Conservation (phyloP, 2,113 vertebrate genomes). For the Salvelinus fontinalis region DNA sequence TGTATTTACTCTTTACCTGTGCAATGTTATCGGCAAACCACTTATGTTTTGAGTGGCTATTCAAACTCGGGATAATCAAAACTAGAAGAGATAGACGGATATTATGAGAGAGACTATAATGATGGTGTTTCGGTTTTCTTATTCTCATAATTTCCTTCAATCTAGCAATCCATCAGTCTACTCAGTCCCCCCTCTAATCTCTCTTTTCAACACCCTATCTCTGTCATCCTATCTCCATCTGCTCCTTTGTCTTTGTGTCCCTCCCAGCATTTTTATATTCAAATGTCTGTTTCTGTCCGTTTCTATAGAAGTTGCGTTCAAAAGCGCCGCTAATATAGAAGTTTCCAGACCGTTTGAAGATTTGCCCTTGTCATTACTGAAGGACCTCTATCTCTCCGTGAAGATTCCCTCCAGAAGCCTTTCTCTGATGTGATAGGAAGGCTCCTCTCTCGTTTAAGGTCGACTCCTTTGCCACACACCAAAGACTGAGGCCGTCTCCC, state of each 20-base stretch:
- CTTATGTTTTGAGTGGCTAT: too few relatives aligned
- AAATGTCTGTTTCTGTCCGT: background rate
- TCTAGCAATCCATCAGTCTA: background rate
- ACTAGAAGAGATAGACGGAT: background rate
- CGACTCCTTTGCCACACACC: background rate
- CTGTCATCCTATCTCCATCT: too few relatives aligned
- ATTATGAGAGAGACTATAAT: background rate
- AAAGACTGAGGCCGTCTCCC: background rate
- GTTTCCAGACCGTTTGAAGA: constrained; percentile 1
- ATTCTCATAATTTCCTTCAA: background rate
- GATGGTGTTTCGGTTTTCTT: background rate
- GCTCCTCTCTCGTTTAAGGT: background rate
- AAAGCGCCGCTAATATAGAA: background rate
- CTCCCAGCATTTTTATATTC: background rate
- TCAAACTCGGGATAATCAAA: background rate
- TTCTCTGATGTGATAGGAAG: background rate
- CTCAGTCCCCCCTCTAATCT: background rate
- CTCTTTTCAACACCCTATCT: background rate
- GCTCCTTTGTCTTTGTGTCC: too few relatives aligned
- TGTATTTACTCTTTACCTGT: too few relatives aligned
- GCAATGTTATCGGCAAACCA: too few relatives aligned
- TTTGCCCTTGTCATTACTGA: background rate
- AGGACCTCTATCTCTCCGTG: background rate
- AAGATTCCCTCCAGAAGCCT: background rate
- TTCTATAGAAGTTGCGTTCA: background rate